These are phyloP conservation scores for Drosophila pseudotalamancana DNA, from an alignment of 2,888 invertebrate genomes.

Conservation along the genomic window DNA sequence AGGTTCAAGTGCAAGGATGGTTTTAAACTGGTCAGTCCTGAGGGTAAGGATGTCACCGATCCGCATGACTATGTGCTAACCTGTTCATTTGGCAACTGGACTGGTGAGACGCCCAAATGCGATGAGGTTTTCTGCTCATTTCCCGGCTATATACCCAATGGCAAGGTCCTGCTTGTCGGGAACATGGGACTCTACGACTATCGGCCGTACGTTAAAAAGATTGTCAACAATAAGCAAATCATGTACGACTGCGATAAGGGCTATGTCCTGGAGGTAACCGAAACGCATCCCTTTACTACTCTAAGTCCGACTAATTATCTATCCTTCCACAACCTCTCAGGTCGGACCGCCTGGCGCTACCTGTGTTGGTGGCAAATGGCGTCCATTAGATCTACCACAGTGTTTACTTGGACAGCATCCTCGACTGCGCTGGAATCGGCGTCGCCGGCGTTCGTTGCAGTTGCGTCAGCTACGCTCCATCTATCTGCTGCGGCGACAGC, in stretches of 20 bases:
- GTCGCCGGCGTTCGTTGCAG: slow-evolving; percentile 85
- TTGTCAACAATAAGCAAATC: slow-evolving; percentile 95
- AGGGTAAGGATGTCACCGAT: slow-evolving; percentile 84
- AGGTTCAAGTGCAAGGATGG: slow-evolving; percentile 97
- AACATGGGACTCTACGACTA: slow-evolving; percentile 99
- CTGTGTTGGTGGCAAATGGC: slow-evolving; percentile 97
- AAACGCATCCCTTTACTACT: not conserved
- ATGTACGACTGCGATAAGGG: slow-evolving; percentile 98
- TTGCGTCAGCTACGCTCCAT: slow-evolving; percentile 78
- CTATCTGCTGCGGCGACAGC: slow-evolving; percentile 75
- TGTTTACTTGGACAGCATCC: slow-evolving; percentile 95
- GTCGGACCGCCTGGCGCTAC: slow-evolving; percentile 97
- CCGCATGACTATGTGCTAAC: slow-evolving; percentile 89
- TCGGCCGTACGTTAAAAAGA: slow-evolving; percentile 94
- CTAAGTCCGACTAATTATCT: not conserved
- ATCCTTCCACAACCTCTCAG: slow-evolving; percentile 5
- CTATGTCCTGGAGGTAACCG: slow-evolving; percentile 88
- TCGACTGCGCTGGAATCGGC: slow-evolving; percentile 91
- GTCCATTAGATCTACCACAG: slow-evolving; percentile 93
- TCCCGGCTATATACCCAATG: slow-evolving; percentile 94
- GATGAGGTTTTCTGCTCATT: slow-evolving; percentile 96
- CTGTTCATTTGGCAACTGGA: slow-evolving; percentile 98
- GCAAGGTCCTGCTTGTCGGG: slow-evolving; percentile 95
- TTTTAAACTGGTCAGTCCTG: slow-evolving; percentile 90
- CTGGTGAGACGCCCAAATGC: slow-evolving; percentile 93